These are phyloP conservation scores for Colossoma macropomum DNA, from an alignment of 2,113 vertebrate species.

Conservation along the genomic window DNA sequence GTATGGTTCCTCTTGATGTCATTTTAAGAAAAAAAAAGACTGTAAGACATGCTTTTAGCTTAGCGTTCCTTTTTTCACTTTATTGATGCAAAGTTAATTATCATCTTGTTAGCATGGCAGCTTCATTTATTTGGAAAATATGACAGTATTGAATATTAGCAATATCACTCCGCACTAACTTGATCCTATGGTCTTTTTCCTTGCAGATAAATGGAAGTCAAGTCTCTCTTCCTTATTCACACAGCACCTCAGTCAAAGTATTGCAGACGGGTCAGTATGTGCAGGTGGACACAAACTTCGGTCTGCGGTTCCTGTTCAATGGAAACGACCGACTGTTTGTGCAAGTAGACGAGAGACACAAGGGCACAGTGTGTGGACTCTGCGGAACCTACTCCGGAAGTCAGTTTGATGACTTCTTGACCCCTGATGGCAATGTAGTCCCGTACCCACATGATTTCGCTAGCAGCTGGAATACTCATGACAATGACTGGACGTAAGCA, in stretches of 20 bases:
- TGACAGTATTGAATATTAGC: too few species aligned
- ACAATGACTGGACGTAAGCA: conserved; percentile 67
- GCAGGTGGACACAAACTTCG: conserved; percentile 72
- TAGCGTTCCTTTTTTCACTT: too few species aligned
- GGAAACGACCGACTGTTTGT: conserved; percentile 75
- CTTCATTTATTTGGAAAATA: too few species aligned
- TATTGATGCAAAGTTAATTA: too few species aligned
- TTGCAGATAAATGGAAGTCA: conserved; percentile 61
- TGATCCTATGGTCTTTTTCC: not conserved
- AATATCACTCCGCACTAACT: too few species aligned
- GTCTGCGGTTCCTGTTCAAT: conserved; percentile 74
- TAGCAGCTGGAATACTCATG: conserved; percentile 75
- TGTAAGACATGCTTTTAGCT: too few species aligned
- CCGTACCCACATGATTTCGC: conserved; percentile 70
- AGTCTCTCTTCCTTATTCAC: conserved; percentile 61
- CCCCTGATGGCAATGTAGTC: conserved; percentile 66
- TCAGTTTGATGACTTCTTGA: conserved; percentile 76
- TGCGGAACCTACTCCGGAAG: conserved; percentile 78
- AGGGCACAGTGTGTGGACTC: conserved; percentile 75
- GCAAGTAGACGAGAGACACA: conserved; percentile 76
- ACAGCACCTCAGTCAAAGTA: conserved; percentile 60
- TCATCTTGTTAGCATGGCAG: too few species aligned
- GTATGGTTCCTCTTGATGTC: too few species aligned
- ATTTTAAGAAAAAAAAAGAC: too few species aligned
- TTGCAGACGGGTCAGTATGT: conserved; percentile 57